Percentiles rank a stretch among this genome's conserved stretches.
Evolutionary conservation across 2,888 invertebrate genomes (phyloP).

Genomic region (Emmelina monodactyla): DNA sequence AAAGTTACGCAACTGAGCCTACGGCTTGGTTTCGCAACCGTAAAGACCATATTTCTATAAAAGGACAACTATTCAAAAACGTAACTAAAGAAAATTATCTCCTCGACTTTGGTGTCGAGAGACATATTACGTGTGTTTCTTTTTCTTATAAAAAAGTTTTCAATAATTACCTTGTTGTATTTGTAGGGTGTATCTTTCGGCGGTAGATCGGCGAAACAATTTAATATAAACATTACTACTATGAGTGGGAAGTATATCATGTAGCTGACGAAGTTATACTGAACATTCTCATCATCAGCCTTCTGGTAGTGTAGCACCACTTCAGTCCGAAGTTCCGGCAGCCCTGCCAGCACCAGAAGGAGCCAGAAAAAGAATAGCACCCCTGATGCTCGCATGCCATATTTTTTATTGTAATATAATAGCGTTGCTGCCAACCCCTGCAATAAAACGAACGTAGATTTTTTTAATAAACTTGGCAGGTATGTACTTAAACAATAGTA

Average conservation of each 20-base stretch:
- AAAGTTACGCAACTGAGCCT: no score
- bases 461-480: no score
- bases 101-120: no score
- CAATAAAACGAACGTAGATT: constrained; percentile 18
- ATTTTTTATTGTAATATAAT: constrained; percentile 80
- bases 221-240: constrained; percentile 74
- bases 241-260: constrained; percentile 81
- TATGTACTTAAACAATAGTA: no score
- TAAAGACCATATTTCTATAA: no score
- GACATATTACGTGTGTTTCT: no score
- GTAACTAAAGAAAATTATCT: no score
- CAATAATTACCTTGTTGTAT: constrained; percentile 69
- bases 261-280: constrained; percentile 77
- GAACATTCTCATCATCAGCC: constrained; percentile 62
- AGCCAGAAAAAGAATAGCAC: constrained; percentile 93
- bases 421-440: constrained; percentile 77
- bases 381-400: constrained; percentile 90
- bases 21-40: no score
- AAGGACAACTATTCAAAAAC: no score
- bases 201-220: constrained; percentile 80
- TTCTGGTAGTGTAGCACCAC: constrained; percentile 38
- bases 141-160: no score
- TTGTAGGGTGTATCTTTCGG: constrained; percentile 75
- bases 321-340: constrained; percentile 78
- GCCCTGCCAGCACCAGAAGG: constrained; percentile 73